Base-by-base conservation (phyloP, 2,888 invertebrate genomes). In the Embidobia sp. region DNA sequence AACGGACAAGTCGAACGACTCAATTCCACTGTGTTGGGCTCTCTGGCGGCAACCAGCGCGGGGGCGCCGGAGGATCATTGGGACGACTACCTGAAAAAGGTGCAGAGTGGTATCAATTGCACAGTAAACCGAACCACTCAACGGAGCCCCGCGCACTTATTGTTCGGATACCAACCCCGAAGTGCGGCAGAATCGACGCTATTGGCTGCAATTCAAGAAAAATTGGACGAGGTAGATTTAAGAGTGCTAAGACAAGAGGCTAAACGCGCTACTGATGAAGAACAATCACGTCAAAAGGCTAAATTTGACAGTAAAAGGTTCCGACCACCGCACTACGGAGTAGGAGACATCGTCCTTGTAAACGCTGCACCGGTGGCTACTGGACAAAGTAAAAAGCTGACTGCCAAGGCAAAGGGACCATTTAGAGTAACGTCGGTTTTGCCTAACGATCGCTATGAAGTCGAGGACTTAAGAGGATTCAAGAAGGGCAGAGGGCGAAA, bases 381-480 rank as follows among this genome's bases (percentile, higher is more conserved):
- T 3, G 5, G 22, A 5, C 5, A 22, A 5, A 22, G 22, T 22
- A 22, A 22, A 5, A 22, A 22, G 5, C 22, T 22, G 22, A 5
- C 2, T 3, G 22, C 22, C 2, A 3, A 22, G 5, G n/a, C n/a
- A n/a, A 80, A 80, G 37, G 81, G 82, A 0, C 81, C 83, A 0
- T 82, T 77, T 53, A 77, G 46, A 33, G 72, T 82, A 1, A 79
- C 67, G 0, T 81, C 79, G 0, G 74, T 82, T 0, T 22, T 82
- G 5, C 81, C 80, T n/a, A 79, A 82, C 33, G 81, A 81, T 27
- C 67, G 81, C 0, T 80, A 80, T 26, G 80, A 81, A 33, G 79
- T 81, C 0, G 51, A 79, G 18, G 81, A 83, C 13, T 27, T 81
- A 3, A 37, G 80, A 19, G 69, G 79, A 2, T 4, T 79, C 35